Conservation (phyloP, 2,888 invertebrate genomes). For the Drosophila demipolita region DNA sequence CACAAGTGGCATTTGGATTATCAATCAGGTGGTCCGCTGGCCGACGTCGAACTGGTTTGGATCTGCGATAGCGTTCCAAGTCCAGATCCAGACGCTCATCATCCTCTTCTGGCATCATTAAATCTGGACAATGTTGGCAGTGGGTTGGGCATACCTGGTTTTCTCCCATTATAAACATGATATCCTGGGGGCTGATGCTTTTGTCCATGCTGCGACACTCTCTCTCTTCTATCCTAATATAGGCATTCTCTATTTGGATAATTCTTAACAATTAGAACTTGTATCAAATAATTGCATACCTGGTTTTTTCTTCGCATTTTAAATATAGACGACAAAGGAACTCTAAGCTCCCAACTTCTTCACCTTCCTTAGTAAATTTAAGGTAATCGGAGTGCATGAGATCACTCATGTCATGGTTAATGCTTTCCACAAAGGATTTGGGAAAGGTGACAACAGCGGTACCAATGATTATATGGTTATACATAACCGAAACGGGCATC, state of each 20-base stretch:
- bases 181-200: constrained; percentile 73
- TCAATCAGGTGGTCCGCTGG: constrained; percentile 39
- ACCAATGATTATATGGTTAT: constrained; percentile 53
- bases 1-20: constrained; percentile 48
- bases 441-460: constrained; percentile 58
- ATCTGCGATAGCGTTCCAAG: constrained; percentile 65
- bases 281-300: constrained; percentile 17
- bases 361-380: constrained; percentile 26
- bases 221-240: constrained; percentile 3
- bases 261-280: no score
- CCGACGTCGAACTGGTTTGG: constrained; percentile 52
- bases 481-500: constrained; percentile 63
- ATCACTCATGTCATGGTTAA: constrained; percentile 56
- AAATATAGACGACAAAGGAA: constrained; percentile 64
- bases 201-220: constrained; percentile 45
- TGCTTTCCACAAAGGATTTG: constrained; percentile 45
- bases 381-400: constrained; percentile 58
- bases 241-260: no score
- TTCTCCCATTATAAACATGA: constrained; percentile 78
- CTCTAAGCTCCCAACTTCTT: constrained; percentile 60
- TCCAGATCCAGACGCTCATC: constrained; percentile 66
- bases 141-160: constrained; percentile 40
- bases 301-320: constrained; percentile 49
- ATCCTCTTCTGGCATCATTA: constrained; percentile 35
- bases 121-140: constrained; percentile 36